phyloP scores from a whole-genome alignment of 2,113 vertebrate genomes.

The Loxodonta africana region DNA sequence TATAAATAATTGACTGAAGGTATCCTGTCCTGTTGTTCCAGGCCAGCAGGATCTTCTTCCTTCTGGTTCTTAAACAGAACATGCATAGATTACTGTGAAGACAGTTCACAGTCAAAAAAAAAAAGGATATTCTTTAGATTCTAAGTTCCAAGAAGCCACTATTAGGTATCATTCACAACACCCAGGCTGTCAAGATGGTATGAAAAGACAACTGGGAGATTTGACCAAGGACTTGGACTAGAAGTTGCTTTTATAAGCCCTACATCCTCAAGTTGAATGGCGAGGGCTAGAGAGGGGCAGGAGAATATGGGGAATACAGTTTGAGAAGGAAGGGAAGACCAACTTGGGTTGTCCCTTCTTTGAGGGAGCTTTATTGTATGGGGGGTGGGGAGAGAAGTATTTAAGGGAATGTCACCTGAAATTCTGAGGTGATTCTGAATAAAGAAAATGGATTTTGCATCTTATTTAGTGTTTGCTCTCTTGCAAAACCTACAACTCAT shows the following conservation, averaged over 20 bases:
- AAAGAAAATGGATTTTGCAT: neutral
- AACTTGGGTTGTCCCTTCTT: neutral
- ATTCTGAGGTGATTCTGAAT: neutral
- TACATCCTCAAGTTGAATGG: neutral
- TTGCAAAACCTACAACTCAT: neutral
- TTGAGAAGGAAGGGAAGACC: neutral
- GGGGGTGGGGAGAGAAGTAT: too few relatives aligned
- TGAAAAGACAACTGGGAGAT: neutral
- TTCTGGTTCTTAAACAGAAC: neutral
- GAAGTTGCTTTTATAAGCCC: neutral
- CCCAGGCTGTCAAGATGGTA: too few relatives aligned
- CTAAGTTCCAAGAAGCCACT: neutral
- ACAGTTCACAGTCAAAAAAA: neutral
- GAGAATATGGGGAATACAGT: neutral
- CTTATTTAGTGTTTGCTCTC: neutral
- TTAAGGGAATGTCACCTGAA: neutral
- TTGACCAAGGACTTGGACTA: neutral
- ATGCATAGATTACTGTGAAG: neutral
- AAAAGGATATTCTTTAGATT: neutral
- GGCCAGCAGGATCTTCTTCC: neutral
- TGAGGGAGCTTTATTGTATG: neutral
- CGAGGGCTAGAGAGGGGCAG: neutral
- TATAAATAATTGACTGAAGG: conserved; percentile 15
- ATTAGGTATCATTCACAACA: neutral
- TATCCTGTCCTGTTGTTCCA: neutral